Evolutionary conservation across 92 coral and sea anemone genomes (phyloP).

Genomic region (Zoanthus gigantus): DNA sequence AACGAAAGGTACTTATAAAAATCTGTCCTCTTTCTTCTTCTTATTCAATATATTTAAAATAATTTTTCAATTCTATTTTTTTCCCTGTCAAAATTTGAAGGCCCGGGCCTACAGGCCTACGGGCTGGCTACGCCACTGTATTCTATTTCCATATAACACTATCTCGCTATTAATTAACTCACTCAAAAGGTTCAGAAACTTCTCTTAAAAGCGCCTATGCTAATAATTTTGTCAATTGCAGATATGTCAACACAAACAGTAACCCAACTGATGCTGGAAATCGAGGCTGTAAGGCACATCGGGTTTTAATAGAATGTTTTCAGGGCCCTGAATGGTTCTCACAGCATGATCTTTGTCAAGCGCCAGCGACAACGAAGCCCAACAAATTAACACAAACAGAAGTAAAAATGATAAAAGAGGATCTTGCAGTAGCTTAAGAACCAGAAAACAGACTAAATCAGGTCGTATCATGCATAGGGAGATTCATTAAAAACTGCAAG

Average conservation of each 20-base stretch:
- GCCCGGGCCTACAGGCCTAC: no score
- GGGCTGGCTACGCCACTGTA: no score
- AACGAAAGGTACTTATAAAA: no score
- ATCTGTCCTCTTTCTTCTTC: no score
- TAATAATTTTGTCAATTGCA: conserved; percentile 43
- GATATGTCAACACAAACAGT: conserved; percentile 38
- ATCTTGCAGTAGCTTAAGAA: background rate
- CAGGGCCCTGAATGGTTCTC: conserved; percentile 31
- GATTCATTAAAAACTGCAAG: conserved; percentile 42
- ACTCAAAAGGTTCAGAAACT: no score
- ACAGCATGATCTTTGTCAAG: conserved; percentile 33
- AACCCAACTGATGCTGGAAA: conserved; percentile 50
- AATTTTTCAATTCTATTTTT: no score
- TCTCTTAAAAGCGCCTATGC: no score
- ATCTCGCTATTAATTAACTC: no score
- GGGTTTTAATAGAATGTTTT: conserved; percentile 18
- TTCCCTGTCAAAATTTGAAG: no score
- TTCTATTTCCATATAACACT: no score
- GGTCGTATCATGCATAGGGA: conserved; percentile 19
- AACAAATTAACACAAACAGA: conserved; percentile 35
- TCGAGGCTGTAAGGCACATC: conserved; percentile 31
- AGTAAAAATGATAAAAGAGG: conserved; percentile 25
- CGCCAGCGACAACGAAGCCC: background rate
- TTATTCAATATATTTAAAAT: no score
- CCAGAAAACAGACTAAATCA: background rate